Conservation (phyloP, 1,140 invertebrate species). For the Chironomus tepperi region DNA sequence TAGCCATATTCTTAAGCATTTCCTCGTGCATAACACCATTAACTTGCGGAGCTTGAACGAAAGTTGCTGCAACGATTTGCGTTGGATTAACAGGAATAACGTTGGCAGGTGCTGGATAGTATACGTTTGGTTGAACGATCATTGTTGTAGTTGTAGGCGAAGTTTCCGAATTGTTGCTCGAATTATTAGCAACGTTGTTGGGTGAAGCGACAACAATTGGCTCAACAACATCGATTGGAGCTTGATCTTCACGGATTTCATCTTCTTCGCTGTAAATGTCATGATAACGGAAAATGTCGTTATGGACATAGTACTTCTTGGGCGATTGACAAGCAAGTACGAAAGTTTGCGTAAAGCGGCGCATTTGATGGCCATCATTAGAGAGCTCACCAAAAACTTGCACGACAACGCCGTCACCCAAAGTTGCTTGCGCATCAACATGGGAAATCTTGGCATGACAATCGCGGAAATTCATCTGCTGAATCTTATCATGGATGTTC, state of each 20-base stretch:
- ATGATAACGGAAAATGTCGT: slow-evolving; percentile 98
- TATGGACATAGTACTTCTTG: slow-evolving; percentile 96
- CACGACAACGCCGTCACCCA: slow-evolving; percentile 90
- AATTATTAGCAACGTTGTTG: not conserved
- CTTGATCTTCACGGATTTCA: slow-evolving; percentile 49
- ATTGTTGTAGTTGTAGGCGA: slow-evolving; percentile 30
- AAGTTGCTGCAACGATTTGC: slow-evolving; percentile 17
- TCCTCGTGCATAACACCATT: slow-evolving; percentile 25
- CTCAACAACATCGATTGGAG: slow-evolving; percentile 53
- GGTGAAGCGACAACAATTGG: slow-evolving; percentile 19
- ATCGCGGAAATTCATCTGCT: slow-evolving; percentile 89
- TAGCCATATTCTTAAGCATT: slow-evolving; percentile 2
- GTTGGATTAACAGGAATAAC: slow-evolving; percentile 25
- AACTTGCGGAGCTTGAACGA: slow-evolving; percentile 26
- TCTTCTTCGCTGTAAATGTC: slow-evolving; percentile 44
- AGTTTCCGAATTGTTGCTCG: not conserved
- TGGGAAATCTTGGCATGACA: slow-evolving; percentile 96
- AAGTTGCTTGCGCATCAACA: slow-evolving; percentile 81
- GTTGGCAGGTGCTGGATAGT: slow-evolving; percentile 36
- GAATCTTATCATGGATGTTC: slow-evolving; percentile 92
- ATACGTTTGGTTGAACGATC: slow-evolving; percentile 31
- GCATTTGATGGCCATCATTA: slow-evolving; percentile 91
- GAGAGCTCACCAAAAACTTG: slow-evolving; percentile 95
- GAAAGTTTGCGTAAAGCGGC: slow-evolving; percentile 95
- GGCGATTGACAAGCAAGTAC: slow-evolving; percentile 88